Percentiles rank a stretch among this genome's conserved stretches.
These are phyloP conservation scores for Scrobipalpa atriplicella DNA, from an alignment of 2,888 invertebrate genomes.

Conservation along the genomic window DNA sequence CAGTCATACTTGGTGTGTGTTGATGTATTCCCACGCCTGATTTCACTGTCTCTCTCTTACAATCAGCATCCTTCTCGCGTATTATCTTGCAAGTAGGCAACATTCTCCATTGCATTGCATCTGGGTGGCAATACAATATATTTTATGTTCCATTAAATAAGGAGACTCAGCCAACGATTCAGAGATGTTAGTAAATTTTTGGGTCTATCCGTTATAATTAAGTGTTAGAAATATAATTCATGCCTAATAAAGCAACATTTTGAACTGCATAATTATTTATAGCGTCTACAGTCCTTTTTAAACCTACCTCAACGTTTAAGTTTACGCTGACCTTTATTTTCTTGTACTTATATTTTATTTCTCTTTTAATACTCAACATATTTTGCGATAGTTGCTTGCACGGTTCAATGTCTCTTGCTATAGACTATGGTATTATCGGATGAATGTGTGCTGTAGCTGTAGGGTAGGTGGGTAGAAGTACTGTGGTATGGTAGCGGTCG, in stretches of 20 bases:
- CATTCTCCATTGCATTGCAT: constrained; percentile 1
- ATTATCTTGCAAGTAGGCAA: constrained; percentile 32
- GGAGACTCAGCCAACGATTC: no score
- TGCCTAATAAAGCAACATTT: no score
- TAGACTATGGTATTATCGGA: constrained; percentile 38
- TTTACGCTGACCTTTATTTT: neutral
- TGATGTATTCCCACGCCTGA: constrained; percentile 64
- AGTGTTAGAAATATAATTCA: no score
- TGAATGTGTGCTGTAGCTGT: constrained; percentile 40
- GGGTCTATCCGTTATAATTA: no score
- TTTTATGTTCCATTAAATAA: neutral
- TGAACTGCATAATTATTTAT: no score
- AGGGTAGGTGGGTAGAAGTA: constrained; percentile 38
- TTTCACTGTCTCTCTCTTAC: constrained; percentile 47
- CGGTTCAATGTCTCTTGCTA: constrained; percentile 31
- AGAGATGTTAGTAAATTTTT: no score
- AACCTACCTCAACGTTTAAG: neutral
- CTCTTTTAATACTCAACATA: constrained; percentile 15
- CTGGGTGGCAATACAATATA: neutral
- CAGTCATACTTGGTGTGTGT: constrained; percentile 47
- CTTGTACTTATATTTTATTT: neutral
- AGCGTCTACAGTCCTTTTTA: neutral
- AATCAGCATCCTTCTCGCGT: constrained; percentile 39
- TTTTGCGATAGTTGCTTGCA: constrained; percentile 20
- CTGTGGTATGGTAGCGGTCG: constrained; percentile 49